Evolutionary conservation across 2,888 invertebrate species (phyloP).

Genomic region (Apoderus coryli): DNA sequence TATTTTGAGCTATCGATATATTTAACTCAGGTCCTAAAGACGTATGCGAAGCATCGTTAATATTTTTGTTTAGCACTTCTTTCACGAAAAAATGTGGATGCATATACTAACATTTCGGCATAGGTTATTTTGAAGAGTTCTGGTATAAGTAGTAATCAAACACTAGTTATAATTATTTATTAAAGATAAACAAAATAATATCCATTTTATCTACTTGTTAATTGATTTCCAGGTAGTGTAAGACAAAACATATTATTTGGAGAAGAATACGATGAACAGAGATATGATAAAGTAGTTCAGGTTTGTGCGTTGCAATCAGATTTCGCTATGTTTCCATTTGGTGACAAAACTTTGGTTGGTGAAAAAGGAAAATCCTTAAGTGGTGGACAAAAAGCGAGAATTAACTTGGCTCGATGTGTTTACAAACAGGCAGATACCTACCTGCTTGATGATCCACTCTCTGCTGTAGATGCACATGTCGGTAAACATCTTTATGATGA

Average conservation of each 20-base stretch:
- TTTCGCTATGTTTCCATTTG: slow-evolving; percentile 57
- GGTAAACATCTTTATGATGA: slow-evolving; percentile 57
- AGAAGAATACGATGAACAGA: slow-evolving; percentile 39
- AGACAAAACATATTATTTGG: slow-evolving; percentile 72
- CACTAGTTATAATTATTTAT: no score
- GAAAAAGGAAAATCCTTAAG: slow-evolving; percentile 68
- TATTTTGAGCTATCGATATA: no score
- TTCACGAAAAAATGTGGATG: no score
- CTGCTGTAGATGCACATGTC: slow-evolving; percentile 68
- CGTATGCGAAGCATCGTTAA: no score
- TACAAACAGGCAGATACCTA: slow-evolving; percentile 68
- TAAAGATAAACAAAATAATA: no score
- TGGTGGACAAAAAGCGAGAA: slow-evolving; percentile 74
- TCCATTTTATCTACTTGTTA: no score
- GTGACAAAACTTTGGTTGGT: slow-evolving; percentile 66
- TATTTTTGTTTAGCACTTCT: no score
- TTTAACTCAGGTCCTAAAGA: no score
- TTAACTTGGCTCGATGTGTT: slow-evolving; percentile 63
- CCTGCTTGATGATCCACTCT: slow-evolving; percentile 66
- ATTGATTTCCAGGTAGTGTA: slow-evolving; percentile 33
- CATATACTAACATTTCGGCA: no score
- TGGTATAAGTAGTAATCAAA: no score
- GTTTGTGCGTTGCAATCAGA: slow-evolving; percentile 54
- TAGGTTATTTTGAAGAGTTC: no score
- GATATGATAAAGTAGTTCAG: slow-evolving; percentile 45